Base-by-base conservation (phyloP, 2,797 vertebrate genomes). In the Cossypha caffra region DNA sequence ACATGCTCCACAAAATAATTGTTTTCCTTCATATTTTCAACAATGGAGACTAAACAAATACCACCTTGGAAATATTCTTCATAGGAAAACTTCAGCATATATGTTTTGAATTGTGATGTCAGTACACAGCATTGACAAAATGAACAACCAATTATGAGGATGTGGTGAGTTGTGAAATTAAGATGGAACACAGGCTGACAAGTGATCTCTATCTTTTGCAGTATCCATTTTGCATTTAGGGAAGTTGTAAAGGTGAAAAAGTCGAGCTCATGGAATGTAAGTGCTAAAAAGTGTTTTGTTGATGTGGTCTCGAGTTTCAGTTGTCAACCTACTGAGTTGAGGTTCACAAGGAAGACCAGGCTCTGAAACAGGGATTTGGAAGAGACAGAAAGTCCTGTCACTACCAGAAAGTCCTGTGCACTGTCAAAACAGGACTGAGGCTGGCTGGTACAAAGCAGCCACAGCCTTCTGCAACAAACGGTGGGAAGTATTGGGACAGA, bases 1-100 rank as follows among this genome's bases (percentile, higher is more conserved):
- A 73, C 5, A 58, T 3, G 16, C 2, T 28, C 5, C 9, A 5
- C 1, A 0, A 14, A 31, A 18, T 50, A 54, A 3, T 1, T n/a
- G 6, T 37, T 48, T 61, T 82, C 25, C 12, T 48, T 40, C 23
- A 5, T 51, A 54, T 42, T 90, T 84, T 80, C 35, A 69, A 28
- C 55, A 86, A 37, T 21, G 6, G 16, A 69, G 14, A 40, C n/a
- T 50, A 45, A 83, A 51, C 10, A 73, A 80, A 80, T 17, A 80
- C 3, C 47, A 68, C 9, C 7, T 25, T 73, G 15, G 26, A 84
- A 80, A 35, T n/a, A 11, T 11, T 51, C 35, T 48, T 73, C 40
- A 59, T 1, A 35, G 7, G 31, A 40, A 67, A 83, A 52, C 3
- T 7, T 63, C 3, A 42, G 31, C 76, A 50, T 9, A 26, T 17